Base-by-base conservation (phyloP, 2,797 vertebrate genomes). In the Hoplostethus mediterraneus region DNA sequence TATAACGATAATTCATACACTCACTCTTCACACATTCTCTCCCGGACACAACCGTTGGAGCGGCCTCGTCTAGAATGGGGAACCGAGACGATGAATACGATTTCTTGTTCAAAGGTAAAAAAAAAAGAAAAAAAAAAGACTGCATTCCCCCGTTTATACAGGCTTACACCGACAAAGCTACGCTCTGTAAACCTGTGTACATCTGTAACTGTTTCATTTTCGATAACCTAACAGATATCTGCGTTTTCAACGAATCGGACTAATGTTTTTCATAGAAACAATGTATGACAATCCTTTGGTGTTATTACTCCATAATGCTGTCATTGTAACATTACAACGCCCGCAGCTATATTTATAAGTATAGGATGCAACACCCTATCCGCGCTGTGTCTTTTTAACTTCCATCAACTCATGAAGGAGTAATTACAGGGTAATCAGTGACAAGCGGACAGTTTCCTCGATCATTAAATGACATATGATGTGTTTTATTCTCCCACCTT, bases 81-180 rank as follows among this genome's bases (percentile, higher is more conserved):
- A 95, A 95, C 93, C 93, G 95, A 93, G 94, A 95, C 91, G 95
- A 95, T 93, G 94, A 95, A 85, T 95, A 95, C 92, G 94, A 95
- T 94, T 95, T 95, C 91, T 94, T 95, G 91, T 95, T 95, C 92
- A 95, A 95, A 95, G 95, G 95, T 94, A 94, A 93, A 89, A 61
- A 75, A 73, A 71, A 64, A 63, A 64, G 66, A 51, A 59, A 45
- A 17, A 30, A 52, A 64, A 59, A 59, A 67, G 83, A 91, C 83
- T 87, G 84, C 76, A 84, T 87, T 80, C 72, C 79, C 73, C 60
- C 47, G 60, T 76, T 75, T 62, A 63, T 49, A 68, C 53, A 62
- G 65, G 44, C 67, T 82, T 56, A 56, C 31, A 54, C 49, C 72
- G 77, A 82, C 78, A 77, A 38, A 60, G 57, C 75, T 66, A 2